phyloP scores from a whole-genome alignment of 2,113 vertebrate genomes.

The Grallaria varia region DNA sequence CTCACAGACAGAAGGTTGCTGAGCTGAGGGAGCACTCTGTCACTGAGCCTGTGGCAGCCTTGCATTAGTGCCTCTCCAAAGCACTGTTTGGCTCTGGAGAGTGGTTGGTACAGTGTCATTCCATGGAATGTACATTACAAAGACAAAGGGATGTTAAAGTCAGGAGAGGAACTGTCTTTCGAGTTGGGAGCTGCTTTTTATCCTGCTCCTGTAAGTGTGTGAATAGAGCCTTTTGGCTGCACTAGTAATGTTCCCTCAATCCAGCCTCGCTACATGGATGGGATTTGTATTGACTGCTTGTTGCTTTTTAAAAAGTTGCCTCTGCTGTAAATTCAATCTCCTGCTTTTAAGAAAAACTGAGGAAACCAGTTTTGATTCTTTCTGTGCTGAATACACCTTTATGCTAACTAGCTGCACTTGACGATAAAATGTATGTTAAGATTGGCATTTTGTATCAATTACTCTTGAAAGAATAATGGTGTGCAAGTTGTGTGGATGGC shows the following conservation, averaged over 20 bases:
- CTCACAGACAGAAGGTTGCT: not conserved
- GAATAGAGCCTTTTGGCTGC: not conserved
- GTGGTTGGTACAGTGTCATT: not conserved
- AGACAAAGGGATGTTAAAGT: not conserved
- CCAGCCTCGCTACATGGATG: not conserved
- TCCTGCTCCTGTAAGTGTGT: not conserved
- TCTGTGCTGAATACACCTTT: not conserved
- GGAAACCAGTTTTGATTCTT: not conserved
- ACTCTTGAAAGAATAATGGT: not conserved
- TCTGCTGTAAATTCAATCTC: not conserved
- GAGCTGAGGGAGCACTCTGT: not conserved
- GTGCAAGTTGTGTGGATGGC: not conserved
- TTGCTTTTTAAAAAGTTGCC: not conserved
- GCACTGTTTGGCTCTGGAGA: not conserved
- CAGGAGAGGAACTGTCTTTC: not conserved
- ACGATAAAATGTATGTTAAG: not conserved
- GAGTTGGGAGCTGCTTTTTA: not conserved
- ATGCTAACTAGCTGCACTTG: not conserved
- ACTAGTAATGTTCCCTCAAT: not conserved
- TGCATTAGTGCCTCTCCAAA: not conserved
- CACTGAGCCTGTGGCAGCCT: not conserved
- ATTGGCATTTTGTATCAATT: not conserved
- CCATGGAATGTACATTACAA: not conserved
- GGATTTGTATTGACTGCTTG: not conserved
- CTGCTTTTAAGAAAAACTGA: not conserved